A percentile compares a stretch with the other conserved stretches of the same genome.
Conservation (phyloP, 1,140 invertebrate species). For the Brachionus angularis region DNA sequence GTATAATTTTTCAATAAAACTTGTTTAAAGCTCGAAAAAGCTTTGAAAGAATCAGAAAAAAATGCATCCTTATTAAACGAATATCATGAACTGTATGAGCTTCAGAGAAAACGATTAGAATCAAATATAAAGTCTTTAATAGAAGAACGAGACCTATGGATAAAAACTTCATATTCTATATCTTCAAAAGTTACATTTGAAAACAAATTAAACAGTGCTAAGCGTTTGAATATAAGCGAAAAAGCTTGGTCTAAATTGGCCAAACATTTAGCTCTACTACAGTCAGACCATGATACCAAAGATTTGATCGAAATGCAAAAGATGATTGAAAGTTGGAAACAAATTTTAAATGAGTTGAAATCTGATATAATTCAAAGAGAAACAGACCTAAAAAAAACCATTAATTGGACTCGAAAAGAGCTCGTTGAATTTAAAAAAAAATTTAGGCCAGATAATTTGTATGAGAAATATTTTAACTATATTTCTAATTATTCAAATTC, state of each 20-base stretch:
- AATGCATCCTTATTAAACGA: slow-evolving; percentile 55
- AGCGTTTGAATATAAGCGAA: slow-evolving; percentile 53
- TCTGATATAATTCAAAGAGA: slow-evolving; percentile 51
- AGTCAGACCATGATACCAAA: slow-evolving; percentile 56
- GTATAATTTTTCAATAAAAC: background rate
- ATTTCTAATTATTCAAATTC: background rate
- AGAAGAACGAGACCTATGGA: slow-evolving; percentile 56
- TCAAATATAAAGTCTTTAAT: slow-evolving; percentile 51
- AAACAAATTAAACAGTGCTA: slow-evolving; percentile 52
- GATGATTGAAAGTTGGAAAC: slow-evolving; percentile 54
- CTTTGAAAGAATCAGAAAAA: slow-evolving; percentile 54
- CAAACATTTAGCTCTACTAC: slow-evolving; percentile 55
- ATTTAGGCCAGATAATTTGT: slow-evolving; percentile 2
- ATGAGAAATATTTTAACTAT: too few species aligned
- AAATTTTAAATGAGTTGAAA: slow-evolving; percentile 49
- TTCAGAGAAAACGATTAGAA: slow-evolving; percentile 55
- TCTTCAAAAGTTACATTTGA: slow-evolving; percentile 57
- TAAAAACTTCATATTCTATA: slow-evolving; percentile 54
- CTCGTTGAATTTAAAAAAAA: slow-evolving; percentile 18
- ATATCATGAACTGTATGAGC: slow-evolving; percentile 58
- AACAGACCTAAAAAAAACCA: slow-evolving; percentile 33
- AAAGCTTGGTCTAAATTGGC: slow-evolving; percentile 56
- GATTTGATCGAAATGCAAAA: slow-evolving; percentile 51
- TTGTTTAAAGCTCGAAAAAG: slow-evolving; percentile 51
- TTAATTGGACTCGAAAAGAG: background rate